phyloP scores from a whole-genome alignment of 1,140 invertebrate genomes.

The Brachionus sp. region DNA sequence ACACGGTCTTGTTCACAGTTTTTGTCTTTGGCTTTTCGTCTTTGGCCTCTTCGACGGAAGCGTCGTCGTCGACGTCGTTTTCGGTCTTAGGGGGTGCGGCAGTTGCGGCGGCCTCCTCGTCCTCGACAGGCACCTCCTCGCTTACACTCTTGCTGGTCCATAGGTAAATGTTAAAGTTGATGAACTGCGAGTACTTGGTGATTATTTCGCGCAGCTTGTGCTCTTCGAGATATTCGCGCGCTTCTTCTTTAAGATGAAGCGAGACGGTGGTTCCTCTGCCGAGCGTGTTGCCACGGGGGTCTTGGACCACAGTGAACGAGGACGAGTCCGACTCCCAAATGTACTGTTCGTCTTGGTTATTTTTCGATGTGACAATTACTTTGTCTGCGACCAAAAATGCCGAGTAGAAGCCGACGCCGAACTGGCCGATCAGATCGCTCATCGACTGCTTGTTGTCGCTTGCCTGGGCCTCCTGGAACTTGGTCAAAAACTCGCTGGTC shows the following conservation, averaged over 20 bases:
- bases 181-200: constrained; percentile 98
- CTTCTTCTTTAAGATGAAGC: constrained; percentile 92
- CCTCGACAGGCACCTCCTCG: constrained; percentile 73
- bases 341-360: constrained; percentile 90
- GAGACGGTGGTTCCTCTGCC: constrained; percentile 78
- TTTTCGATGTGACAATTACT: constrained; percentile 79
- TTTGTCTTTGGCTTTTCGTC: constrained; percentile 65
- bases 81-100: constrained; percentile 59
- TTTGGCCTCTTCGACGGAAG: constrained; percentile 64
- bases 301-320: constrained; percentile 81
- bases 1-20: constrained; percentile 78
- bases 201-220: constrained; percentile 84
- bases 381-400: constrained; percentile 72
- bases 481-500: constrained; percentile 92
- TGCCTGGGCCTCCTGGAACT: constrained; percentile 65
- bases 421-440: constrained; percentile 67
- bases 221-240: constrained; percentile 86
- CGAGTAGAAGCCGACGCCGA: constrained; percentile 96
- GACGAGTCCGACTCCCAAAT: constrained; percentile 89
- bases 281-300: constrained; percentile 86
- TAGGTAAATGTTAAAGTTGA: constrained; percentile 95
- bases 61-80: constrained; percentile 60
- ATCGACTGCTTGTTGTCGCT: constrained; percentile 35
- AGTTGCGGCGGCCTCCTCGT: constrained; percentile 60
- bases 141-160: constrained; percentile 77